phyloP scores from a whole-genome alignment of 2,113 vertebrate genomes.

The Pyrgilauda ruficollis region DNA sequence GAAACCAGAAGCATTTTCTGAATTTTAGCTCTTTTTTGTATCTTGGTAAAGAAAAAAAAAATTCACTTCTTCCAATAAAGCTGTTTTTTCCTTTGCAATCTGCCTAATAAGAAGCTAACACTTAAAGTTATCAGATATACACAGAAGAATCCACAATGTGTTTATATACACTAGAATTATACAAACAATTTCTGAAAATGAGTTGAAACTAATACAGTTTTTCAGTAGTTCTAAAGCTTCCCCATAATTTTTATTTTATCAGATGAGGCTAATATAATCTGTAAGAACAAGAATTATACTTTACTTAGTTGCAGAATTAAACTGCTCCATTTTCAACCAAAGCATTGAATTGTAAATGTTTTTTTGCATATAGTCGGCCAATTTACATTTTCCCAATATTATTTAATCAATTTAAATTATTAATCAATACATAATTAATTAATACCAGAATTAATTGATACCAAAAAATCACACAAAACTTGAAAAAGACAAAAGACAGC shows the following conservation, averaged over 20 bases:
- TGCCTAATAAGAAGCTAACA: not conserved
- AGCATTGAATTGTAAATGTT: not conserved
- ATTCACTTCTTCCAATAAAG: not conserved
- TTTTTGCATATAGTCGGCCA: not conserved
- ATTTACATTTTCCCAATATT: not conserved
- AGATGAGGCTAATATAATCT: not conserved
- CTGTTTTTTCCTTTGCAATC: not conserved
- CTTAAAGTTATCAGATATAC: not conserved
- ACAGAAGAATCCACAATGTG: not conserved
- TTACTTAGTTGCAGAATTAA: not conserved
- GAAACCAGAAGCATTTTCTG: not conserved
- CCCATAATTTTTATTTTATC: not conserved
- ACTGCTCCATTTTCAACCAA: not conserved
- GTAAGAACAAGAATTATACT: not conserved
- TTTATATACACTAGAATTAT: not conserved
- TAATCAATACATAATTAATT: too few relatives aligned
- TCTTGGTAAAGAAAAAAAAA: not conserved
- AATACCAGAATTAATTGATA: not conserved
- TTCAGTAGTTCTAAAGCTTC: not conserved
- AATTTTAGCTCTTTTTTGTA: not conserved
- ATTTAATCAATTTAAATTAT: too few relatives aligned
- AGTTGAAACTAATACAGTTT: not conserved
- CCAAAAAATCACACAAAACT: not conserved
- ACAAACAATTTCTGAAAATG: not conserved
- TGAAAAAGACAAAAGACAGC: not conserved